A percentile compares a stretch with the other conserved stretches of the same genome.
These are phyloP conservation scores for Amazona guildingii DNA, from an alignment of 2,113 vertebrate genomes.

Conservation along the genomic window DNA sequence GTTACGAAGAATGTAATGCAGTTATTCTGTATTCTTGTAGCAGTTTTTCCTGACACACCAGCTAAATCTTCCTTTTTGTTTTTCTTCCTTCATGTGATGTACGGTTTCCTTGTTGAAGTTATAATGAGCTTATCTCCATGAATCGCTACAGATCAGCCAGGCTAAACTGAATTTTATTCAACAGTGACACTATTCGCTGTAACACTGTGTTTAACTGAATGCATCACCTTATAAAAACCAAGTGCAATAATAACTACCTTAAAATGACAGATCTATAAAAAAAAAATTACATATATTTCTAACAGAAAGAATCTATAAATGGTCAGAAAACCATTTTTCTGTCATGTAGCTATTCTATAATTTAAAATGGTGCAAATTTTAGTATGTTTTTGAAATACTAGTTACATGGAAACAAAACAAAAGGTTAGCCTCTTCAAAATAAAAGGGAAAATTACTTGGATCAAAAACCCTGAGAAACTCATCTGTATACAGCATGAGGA, in stretches of 20 bases:
- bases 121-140: neutral
- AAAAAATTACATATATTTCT: neutral
- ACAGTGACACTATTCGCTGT: neutral
- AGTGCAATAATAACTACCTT: neutral
- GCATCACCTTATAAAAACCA: neutral
- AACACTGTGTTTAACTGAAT: neutral
- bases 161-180: neutral
- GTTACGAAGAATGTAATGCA: neutral
- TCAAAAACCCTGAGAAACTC: constrained; percentile 2
- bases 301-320: neutral
- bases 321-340: neutral
- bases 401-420: constrained; percentile 11
- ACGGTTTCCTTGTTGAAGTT: neutral
- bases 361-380: neutral
- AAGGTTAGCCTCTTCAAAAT: constrained; percentile 35
- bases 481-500: neutral
- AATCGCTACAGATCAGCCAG: neutral
- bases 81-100: neutral
- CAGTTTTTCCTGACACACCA: neutral
- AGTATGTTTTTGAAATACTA: neutral
- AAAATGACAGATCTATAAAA: neutral
- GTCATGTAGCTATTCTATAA: neutral
- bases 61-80: neutral
- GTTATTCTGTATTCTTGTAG: neutral
- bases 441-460: neutral